These are phyloP conservation scores for Caenorhabditis imperialis DNA, from an alignment of 2,888 invertebrate species.

Conservation along the genomic window DNA sequence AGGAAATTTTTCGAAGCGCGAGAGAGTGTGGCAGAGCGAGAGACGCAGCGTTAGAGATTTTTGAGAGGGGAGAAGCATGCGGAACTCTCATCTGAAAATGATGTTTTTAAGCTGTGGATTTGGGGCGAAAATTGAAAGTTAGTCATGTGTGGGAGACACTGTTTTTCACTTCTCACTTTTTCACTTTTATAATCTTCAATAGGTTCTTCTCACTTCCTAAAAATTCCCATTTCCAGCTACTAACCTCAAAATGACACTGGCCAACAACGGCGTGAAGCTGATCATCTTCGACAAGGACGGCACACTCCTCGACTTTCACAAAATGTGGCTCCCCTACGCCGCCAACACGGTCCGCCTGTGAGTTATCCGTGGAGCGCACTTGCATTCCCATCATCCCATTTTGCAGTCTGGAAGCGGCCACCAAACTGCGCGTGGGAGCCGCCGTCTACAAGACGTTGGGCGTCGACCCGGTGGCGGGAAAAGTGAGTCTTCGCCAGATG, in stretches of 20 bases:
- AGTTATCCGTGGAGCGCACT: slow-evolving; percentile 3
- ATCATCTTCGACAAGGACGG: slow-evolving; percentile 81
- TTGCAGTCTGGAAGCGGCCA: slow-evolving; percentile 78
- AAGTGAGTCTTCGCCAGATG: slow-evolving; percentile 52
- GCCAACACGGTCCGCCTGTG: slow-evolving; percentile 74
- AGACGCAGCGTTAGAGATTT: no score
- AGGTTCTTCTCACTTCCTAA: no score
- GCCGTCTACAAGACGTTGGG: slow-evolving; percentile 79
- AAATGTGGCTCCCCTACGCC: slow-evolving; percentile 80
- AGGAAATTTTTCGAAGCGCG: no score
- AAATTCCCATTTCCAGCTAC: slow-evolving; percentile 5
- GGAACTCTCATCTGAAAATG: no score
- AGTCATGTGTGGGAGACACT: no score
- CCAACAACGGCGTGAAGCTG: slow-evolving; percentile 64
- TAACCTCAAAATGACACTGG: neutral
- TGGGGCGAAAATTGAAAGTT: no score
- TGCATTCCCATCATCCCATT: neutral
- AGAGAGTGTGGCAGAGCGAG: no score
- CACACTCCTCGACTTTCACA: slow-evolving; percentile 80
- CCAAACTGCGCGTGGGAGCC: slow-evolving; percentile 77
- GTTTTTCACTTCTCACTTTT: no score
- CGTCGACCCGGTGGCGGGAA: slow-evolving; percentile 76
- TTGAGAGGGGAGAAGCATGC: no score
- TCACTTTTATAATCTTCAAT: no score
- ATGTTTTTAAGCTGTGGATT: no score